Evolutionary conservation across 2,888 invertebrate genomes (phyloP), one percentile per base, ranked within the genome.

Genomic region (Synanthedon tipuliformis): DNA sequence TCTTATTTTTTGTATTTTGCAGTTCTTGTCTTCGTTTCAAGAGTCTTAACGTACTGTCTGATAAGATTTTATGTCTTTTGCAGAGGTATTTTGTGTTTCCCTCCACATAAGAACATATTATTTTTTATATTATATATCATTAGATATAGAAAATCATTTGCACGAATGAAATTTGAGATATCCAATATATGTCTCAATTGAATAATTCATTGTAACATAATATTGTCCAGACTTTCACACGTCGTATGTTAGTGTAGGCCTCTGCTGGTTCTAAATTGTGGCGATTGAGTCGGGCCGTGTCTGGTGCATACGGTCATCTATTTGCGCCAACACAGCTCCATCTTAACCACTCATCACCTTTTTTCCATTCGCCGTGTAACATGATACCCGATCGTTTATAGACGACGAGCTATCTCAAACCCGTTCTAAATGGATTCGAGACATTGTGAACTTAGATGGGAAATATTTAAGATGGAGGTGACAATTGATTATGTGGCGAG

Each of bases 371-470:
- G 40, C 64, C 71, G 67, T 77, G 86, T 78, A 86, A 87, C 78
- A 76, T 81, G 86, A 87, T 84, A 85, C 78, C 73, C 78, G 68
- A 79, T 76, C 78, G 78, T 80, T 82, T 85, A 79, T 79, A 75
- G 78, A 74, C 75, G 67, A 67, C 64, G 65, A 66, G 63, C 74
- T 72, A 74, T 78, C 69, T 71, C 61, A 81, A 84, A 85, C 84
- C 75, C 72, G 85, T 85, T 85, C 71, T 62, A 70, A 80, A 81
- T 78, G 73, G 75, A 77, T 78, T 71, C 71, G 71, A 75, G 70
- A 76, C 77, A 71, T 75, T 65, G 68, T 65, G 69, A 71, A 71
- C 73, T 77, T 69, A 75, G 78, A 72, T 76, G 76, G 75, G 77
- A 79, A 78, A 82, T 80, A 77, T 78, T 74, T 73, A 68, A 74